Percentiles rank a stretch among this genome's conserved stretches.
Evolutionary conservation across 2,888 invertebrate genomes (phyloP).

Genomic region (Thymelicus lineola): DNA sequence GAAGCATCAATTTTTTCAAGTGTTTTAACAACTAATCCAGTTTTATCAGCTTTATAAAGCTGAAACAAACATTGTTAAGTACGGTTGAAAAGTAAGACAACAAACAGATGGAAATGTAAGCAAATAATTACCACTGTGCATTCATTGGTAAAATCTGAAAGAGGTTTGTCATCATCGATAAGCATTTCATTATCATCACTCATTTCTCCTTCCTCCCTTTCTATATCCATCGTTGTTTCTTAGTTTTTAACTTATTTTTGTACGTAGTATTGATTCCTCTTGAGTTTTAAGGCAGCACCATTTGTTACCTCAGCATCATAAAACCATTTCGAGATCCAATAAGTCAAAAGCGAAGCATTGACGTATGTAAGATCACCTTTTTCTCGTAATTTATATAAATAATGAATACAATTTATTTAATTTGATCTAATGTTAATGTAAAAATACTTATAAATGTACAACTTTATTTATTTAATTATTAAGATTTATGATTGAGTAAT

Average conservation of each 20-base stretch:
- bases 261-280: background rate
- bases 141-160: slow-evolving; percentile 48
- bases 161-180: slow-evolving; percentile 61
- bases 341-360: background rate
- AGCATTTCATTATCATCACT: slow-evolving; percentile 76
- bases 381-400: background rate
- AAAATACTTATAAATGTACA: too few species aligned
- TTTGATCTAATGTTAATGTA: too few species aligned
- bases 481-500: too few species aligned
- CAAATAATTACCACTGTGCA: slow-evolving; percentile 57
- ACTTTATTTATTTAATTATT: too few species aligned
- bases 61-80: slow-evolving; percentile 47
- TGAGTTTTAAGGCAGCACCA: background rate
- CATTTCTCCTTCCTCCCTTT: slow-evolving; percentile 81
- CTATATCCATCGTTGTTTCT: slow-evolving; percentile 53
- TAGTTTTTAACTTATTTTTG: background rate
- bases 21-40: slow-evolving; percentile 63
- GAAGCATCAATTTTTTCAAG: slow-evolving; percentile 74
- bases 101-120: slow-evolving; percentile 19
- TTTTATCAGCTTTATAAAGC: slow-evolving; percentile 68
- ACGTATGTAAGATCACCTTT: background rate
- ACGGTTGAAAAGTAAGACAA: slow-evolving; percentile 11
- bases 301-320: background rate
- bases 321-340: background rate
- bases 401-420: too few species aligned